Conservation (phyloP, 2,113 vertebrate genomes). For the Apus apus region DNA sequence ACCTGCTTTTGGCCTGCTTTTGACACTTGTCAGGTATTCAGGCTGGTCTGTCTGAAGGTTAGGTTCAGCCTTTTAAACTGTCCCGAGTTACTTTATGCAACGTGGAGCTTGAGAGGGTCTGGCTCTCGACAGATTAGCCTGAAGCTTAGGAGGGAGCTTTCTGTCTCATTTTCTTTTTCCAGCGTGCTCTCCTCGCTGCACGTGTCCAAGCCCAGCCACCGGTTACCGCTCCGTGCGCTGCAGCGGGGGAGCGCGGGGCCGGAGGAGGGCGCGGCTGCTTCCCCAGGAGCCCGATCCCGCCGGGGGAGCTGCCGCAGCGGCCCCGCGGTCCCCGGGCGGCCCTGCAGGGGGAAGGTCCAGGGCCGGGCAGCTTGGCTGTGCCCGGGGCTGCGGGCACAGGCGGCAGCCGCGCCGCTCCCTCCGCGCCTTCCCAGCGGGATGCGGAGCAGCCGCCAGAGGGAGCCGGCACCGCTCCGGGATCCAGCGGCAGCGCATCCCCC, state of each 20-base stretch:
- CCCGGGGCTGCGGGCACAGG: rapidly evolving
- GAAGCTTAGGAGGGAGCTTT: background rate
- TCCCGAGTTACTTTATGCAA: background rate
- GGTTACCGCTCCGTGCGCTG: rapidly evolving
- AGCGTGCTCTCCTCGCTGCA: rapidly evolving
- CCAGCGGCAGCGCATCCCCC: too few species aligned
- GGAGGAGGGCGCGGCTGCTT: rapidly evolving
- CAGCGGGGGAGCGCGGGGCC: rapidly evolving
- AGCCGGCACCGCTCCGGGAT: background rate
- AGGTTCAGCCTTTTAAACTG: background rate
- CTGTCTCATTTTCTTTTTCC: background rate
- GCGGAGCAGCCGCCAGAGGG: background rate
- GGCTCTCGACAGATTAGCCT: background rate
- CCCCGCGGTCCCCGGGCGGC: background rate
- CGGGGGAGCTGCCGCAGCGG: background rate
- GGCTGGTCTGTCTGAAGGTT: background rate
- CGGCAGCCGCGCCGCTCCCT: rapidly evolving
- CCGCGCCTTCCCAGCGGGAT: rapidly evolving
- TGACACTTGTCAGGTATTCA: background rate
- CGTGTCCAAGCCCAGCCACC: rapidly evolving
- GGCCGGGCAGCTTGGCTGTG: rapidly evolving
- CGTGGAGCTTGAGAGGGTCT: rapidly evolving
- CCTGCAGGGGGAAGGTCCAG: background rate
- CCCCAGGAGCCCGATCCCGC: background rate
- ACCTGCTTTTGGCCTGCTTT: background rate